Evolutionary conservation across 37 sponge, comb jelly and placozoan species (phyloP).

Genomic region (Theonella swinhoei): DNA sequence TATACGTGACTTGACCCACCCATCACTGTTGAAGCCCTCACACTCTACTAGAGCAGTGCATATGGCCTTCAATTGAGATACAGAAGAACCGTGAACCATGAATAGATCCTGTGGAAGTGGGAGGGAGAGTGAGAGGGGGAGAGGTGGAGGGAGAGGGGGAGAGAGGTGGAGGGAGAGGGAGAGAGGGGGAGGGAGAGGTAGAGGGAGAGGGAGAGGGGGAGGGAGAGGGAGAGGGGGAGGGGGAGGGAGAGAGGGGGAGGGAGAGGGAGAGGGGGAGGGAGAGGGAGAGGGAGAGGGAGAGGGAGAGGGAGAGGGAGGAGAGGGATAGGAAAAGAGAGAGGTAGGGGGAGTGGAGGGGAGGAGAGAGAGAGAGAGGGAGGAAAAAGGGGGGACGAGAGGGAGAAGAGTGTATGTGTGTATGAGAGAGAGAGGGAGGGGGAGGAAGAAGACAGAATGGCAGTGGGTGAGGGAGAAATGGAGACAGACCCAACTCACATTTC

Average conservation of each 20-base stretch:
- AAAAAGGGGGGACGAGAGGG: too few species aligned
- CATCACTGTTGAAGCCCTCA: constrained; percentile 59
- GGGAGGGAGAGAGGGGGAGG: constrained; percentile 49
- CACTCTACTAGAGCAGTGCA: constrained; percentile 52
- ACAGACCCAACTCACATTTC: constrained; percentile 19
- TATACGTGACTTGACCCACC: constrained; percentile 62
- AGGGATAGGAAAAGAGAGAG: too few species aligned
- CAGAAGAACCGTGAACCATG: constrained; percentile 9
- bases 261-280: neutral
- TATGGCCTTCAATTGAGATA: constrained; percentile 57
- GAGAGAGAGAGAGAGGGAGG: too few species aligned
- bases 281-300: neutral
- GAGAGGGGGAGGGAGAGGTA: neutral
- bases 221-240: constrained; percentile 41
- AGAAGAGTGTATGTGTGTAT: too few species aligned
- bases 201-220: too few species aligned
- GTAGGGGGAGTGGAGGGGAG: too few species aligned
- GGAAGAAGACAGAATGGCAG: too few species aligned
- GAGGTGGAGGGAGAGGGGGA: neutral
- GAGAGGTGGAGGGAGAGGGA: neutral
- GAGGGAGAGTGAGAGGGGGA: neutral
- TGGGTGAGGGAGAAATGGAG: neutral
- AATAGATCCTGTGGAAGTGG: constrained; percentile 50
- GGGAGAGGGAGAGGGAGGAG: neutral
- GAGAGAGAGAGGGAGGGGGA: too few species aligned